Percentiles rank a stretch among this genome's conserved stretches.
These are phyloP conservation scores for Caretta caretta DNA, from an alignment of 2,113 vertebrate genomes.

Conservation along the genomic window DNA sequence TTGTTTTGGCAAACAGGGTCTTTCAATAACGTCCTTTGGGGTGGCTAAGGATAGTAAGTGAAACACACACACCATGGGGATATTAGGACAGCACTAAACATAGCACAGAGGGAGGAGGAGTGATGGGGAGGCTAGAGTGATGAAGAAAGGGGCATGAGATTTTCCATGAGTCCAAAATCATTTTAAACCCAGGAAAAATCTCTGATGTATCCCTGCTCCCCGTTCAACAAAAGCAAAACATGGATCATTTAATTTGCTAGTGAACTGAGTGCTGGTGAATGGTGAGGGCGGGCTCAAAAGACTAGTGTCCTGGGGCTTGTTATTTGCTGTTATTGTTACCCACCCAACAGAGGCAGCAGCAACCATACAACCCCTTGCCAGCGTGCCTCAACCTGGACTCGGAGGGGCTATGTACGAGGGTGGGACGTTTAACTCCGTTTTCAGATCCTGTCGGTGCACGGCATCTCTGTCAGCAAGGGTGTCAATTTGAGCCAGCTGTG, in stretches of 20 bases:
- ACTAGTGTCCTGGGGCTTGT: background rate
- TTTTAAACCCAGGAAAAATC: background rate
- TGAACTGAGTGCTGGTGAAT: background rate
- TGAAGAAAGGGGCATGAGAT: slow-evolving; percentile 32
- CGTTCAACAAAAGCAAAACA: slow-evolving; percentile 21
- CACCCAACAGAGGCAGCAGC: background rate
- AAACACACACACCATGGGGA: slow-evolving; percentile 12
- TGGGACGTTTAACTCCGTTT: background rate
- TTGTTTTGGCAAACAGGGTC: slow-evolving; percentile 44
- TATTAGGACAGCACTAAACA: slow-evolving; percentile 36
- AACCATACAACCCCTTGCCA: background rate
- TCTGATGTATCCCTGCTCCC: background rate
- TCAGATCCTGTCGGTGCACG: background rate
- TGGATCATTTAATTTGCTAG: background rate
- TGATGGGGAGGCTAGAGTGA: background rate
- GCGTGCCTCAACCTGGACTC: background rate
- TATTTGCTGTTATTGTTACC: background rate
- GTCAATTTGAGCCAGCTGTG: background rate
- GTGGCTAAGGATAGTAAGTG: slow-evolving; percentile 6
- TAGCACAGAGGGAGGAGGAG: background rate
- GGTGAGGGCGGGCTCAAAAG: background rate
- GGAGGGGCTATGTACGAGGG: background rate
- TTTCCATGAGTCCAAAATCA: slow-evolving; percentile 29
- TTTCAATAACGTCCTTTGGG: background rate
- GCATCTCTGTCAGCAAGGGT: background rate